Evolutionary conservation across 2,888 invertebrate genomes (phyloP), one percentile per base, ranked within the genome.

Genomic region (Troides oblongomaculatus): DNA sequence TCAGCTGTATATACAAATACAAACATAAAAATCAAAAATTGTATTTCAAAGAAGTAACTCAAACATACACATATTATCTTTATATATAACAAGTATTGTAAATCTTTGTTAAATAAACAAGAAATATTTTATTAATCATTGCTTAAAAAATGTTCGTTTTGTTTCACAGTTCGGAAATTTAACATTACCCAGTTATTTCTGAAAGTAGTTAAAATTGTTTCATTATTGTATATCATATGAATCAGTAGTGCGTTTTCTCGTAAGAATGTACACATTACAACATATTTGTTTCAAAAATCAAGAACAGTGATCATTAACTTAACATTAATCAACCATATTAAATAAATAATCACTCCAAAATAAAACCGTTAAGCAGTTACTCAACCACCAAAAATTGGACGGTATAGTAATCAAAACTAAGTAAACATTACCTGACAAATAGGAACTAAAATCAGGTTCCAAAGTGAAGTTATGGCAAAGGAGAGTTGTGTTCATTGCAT

Each of bases 391-490:
- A 57, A 12, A 62, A 56, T 12, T 14, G 23, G 17, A 62, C 12
- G 21, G 21, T 21, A n/a, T 6, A 58, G 56, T 18, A 71, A 71
- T 67, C 65, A 68, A 30, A 62, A 57, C 57, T 69, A 62, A 66
- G 59, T 25, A 59, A 18, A 18, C 18, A 71, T 82, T 86, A 93
- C 93, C 93, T 87, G 84, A 76, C 64, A 84, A 79, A 76, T 93
- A 92, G 23, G 89, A 77, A 61, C 76, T 77, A 71, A 92, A 86
- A 78, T 90, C 88, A 21, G 93, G 93, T 73, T 86, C 81, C 71
- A 86, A 78, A 74, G 82, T 89, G 77, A 87, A 86, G 62, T 79
- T 85, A 77, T 87, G 82, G 78, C 92, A 92, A 74, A 88, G 77
- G 25, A 88, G 74, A n/a, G 88, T 85, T 30, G 89, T 83, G 73